These are phyloP conservation scores for Apotomis betuletana DNA, from an alignment of 2,888 invertebrate genomes.

Conservation along the genomic window DNA sequence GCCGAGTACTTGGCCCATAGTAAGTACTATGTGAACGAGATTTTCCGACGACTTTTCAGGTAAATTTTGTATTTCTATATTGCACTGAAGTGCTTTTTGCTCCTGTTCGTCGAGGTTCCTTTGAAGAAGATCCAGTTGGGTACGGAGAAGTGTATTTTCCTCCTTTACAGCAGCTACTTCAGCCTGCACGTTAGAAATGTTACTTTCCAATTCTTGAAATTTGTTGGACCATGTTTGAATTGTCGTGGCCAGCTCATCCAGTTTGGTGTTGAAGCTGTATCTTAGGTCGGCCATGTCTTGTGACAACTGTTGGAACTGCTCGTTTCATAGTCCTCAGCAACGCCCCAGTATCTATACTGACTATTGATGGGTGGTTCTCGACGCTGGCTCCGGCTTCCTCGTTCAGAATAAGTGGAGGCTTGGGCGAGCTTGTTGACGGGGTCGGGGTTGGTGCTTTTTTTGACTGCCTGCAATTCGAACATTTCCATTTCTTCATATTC, in stretches of 20 bases:
- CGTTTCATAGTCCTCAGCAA: not conserved
- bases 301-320: not conserved
- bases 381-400: too few relatives aligned
- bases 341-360: not conserved
- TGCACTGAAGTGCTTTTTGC: slow-evolving; percentile 2
- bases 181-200: too few relatives aligned
- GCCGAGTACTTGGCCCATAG: not conserved
- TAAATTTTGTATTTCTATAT: not conserved
- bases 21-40: not conserved
- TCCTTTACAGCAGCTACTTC: too few relatives aligned
- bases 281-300: not conserved
- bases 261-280: not conserved
- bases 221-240: too few relatives aligned
- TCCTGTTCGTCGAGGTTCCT: not conserved
- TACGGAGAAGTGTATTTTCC: not conserved
- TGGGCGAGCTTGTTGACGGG: too few relatives aligned
- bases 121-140: not conserved
- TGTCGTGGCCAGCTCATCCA: not conserved
- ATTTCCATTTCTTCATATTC: too few relatives aligned
- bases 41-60: slow-evolving; percentile 6
- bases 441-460: too few relatives aligned
- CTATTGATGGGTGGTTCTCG: too few relatives aligned
- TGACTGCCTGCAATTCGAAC: too few relatives aligned
- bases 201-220: too few relatives aligned
- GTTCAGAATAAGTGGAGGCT: too few relatives aligned